phyloP scores from a whole-genome alignment of 2,888 invertebrate genomes.

The Stenoptilia bipunctidactyla region DNA sequence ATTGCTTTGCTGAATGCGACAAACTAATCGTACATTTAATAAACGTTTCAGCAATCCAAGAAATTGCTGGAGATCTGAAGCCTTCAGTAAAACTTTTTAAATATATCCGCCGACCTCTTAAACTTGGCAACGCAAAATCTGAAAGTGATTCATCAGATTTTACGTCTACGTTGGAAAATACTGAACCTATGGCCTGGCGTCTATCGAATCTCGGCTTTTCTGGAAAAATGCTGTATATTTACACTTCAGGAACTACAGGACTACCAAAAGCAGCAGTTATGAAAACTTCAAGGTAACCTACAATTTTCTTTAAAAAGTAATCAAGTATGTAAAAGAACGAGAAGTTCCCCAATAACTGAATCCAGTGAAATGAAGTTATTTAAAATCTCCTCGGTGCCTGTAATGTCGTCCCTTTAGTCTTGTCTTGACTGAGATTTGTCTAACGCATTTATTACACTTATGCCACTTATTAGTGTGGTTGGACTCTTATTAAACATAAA shows the following conservation, averaged over 20 bases:
- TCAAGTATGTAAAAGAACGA: too few relatives aligned
- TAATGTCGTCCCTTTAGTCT: too few relatives aligned
- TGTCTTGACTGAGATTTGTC: too few relatives aligned
- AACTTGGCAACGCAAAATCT: slow-evolving; percentile 34
- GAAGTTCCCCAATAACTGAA: too few relatives aligned
- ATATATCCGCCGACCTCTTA: slow-evolving; percentile 45
- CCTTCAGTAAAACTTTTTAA: slow-evolving; percentile 78
- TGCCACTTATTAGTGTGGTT: too few relatives aligned
- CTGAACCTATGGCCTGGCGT: slow-evolving; percentile 66
- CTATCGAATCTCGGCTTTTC: slow-evolving; percentile 75
- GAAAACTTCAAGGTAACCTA: slow-evolving; percentile 91
- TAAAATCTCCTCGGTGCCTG: too few relatives aligned
- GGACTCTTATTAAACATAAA: too few relatives aligned
- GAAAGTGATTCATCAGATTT: slow-evolving; percentile 69
- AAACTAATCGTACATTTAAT: too few relatives aligned
- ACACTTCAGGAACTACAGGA: slow-evolving; percentile 98
- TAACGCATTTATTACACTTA: too few relatives aligned
- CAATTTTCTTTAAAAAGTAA: too few relatives aligned
- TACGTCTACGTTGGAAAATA: slow-evolving; percentile 69
- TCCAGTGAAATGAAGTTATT: too few relatives aligned
- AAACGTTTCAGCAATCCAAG: slow-evolving; percentile 72
- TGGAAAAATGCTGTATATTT: slow-evolving; percentile 92
- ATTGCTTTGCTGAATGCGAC: too few relatives aligned
- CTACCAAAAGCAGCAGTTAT: slow-evolving; percentile 98
- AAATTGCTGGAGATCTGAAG: slow-evolving; percentile 76